Base-by-base conservation (phyloP, 1,140 invertebrate genomes). In the Drosophila trapezifrons region DNA sequence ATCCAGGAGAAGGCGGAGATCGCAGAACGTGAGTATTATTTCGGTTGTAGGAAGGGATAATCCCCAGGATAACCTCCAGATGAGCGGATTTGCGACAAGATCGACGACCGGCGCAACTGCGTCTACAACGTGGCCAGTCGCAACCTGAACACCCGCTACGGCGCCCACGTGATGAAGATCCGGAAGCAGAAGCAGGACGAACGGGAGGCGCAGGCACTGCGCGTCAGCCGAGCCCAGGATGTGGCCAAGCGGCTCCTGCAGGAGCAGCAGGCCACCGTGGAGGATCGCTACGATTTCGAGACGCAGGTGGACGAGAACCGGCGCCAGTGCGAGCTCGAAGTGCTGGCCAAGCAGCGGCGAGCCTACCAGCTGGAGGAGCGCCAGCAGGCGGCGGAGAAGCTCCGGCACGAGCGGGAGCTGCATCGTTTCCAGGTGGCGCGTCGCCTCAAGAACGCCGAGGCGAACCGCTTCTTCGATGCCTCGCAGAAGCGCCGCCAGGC, bases 71-170 rank as follows among this genome's bases (percentile, higher is more conserved):
- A n/a, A 32, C 7, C 22, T 6, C 6, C 5, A 87, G 84, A 73
- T 25, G 84, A 89, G 17, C 40, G 40, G 1, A 80, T 84, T n/a
- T 71, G 74, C 18, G 78, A 89, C 12, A 40, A 32, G 13, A 80
- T 89, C 22, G 77, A 89, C 17, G 63, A 84, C 13, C 70, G 84
- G 0, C 64, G 76, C 5, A 80, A 69, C 17, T 89, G 84, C 32
- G 74, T 89, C 27, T 55, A 65, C 29, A 46, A 7, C 9, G 75
- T 84, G 3, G 63, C 77, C 2, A 18, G 32, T 8, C 77, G 78
- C 4, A 45, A 76, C 38, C 27, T 89, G n/a, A 29, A 58, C 12
- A 20, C 15, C 0, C 73, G 63, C 9, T 72, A 56, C 15, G 51
- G 51, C 5, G 25, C 43, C 4, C 80, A 90, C 12, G 25, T 70